These are phyloP conservation scores for Eupsittula cactorum DNA, from an alignment of 2,113 vertebrate species.

Conservation along the genomic window DNA sequence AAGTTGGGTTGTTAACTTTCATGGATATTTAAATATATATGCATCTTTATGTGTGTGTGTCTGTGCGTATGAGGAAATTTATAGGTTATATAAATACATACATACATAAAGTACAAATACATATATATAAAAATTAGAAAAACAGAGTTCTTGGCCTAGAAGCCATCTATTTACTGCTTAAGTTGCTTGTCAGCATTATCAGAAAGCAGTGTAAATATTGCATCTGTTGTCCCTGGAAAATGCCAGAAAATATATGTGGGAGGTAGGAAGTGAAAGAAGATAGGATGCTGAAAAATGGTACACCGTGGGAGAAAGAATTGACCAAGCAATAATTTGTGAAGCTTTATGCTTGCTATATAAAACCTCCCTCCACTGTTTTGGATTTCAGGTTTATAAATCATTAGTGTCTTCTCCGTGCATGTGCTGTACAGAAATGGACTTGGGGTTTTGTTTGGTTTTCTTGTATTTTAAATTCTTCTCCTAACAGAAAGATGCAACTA, in stretches of 20 bases:
- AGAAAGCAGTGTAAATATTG: constrained; percentile 28
- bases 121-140: not conserved
- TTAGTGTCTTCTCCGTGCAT: not conserved
- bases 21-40: not conserved
- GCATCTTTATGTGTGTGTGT: not conserved
- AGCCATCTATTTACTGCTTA: constrained; percentile 17
- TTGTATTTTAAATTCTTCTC: not conserved
- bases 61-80: not conserved
- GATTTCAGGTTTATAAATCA: constrained; percentile 34
- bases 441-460: not conserved
- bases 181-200: constrained; percentile 46
- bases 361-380: not conserved
- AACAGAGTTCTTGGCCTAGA: not conserved
- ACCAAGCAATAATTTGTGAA: constrained; percentile 56
- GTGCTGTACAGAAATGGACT: not conserved
- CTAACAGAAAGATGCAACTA: not conserved
- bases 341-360: constrained; percentile 42
- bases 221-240: constrained; percentile 64
- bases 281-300: constrained; percentile 31
- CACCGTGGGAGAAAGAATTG: constrained; percentile 5
- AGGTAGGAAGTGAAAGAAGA: constrained; percentile 44
- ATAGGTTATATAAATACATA: not conserved
- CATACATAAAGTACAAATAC: not conserved
- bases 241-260: constrained; percentile 41
- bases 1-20: not conserved